These are phyloP conservation scores for Rhizoglyphus robini DNA, from an alignment of 1,140 invertebrate genomes.

Conservation along the genomic window DNA sequence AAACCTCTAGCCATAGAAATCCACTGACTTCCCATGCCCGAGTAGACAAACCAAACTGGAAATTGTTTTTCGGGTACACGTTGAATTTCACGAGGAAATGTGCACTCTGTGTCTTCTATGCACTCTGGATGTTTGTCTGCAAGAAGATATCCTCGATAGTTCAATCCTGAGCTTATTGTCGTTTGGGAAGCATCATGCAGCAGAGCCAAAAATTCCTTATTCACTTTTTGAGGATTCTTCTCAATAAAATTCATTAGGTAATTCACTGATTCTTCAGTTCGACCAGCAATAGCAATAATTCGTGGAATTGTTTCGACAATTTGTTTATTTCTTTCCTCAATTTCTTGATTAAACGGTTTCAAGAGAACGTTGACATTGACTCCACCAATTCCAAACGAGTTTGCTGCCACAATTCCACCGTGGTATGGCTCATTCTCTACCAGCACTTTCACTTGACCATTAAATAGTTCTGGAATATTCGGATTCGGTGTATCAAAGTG, in stretches of 20 bases:
- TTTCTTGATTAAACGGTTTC: slow-evolving; percentile 45
- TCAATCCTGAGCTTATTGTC: slow-evolving; percentile 15
- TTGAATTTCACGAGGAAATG: not conserved
- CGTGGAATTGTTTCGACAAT: slow-evolving; percentile 20
- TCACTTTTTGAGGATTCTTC: slow-evolving; percentile 29
- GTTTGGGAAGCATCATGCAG: slow-evolving; percentile 13
- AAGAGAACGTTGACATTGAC: slow-evolving; percentile 34
- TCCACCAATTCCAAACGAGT: slow-evolving; percentile 25
- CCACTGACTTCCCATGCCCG: slow-evolving; percentile 95
- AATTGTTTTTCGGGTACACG: slow-evolving; percentile 35
- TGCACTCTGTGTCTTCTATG: not conserved
- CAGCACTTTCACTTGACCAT: slow-evolving; percentile 62
- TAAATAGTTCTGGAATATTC: slow-evolving; percentile 68
- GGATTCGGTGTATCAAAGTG: slow-evolving; percentile 73
- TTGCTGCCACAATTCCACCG: slow-evolving; percentile 23
- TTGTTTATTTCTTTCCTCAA: slow-evolving; percentile 24
- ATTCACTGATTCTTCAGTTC: slow-evolving; percentile 31
- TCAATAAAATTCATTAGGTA: slow-evolving; percentile 33
- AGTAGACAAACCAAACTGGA: slow-evolving; percentile 85
- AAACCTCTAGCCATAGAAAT: slow-evolving; percentile 74
- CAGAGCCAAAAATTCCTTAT: slow-evolving; percentile 22
- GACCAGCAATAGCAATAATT: slow-evolving; percentile 17
- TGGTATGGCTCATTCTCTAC: slow-evolving; percentile 24
- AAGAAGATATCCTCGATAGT: slow-evolving; percentile 21
- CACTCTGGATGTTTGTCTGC: not conserved